phyloP scores from a whole-genome alignment of 2,113 vertebrate species.

The Emydocephalus ijimae region DNA sequence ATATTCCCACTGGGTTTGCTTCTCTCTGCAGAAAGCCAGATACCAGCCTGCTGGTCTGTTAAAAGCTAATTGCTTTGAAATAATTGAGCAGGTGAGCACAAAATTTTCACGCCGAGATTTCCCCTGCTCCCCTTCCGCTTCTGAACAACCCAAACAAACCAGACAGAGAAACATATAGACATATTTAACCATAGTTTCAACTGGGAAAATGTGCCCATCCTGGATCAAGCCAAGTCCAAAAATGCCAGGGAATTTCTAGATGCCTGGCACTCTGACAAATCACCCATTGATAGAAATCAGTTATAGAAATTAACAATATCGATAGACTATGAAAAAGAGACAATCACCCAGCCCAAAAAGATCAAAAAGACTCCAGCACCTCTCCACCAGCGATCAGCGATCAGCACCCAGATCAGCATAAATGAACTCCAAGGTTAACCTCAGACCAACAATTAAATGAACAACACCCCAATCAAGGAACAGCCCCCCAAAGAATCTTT shows the following conservation, averaged over 20 bases:
- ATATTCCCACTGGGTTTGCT: slow-evolving; percentile 51
- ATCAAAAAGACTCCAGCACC: too few species aligned
- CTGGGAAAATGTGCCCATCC: too few species aligned
- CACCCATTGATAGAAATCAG: too few species aligned
- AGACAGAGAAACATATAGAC: neutral
- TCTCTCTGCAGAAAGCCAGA: slow-evolving; percentile 41
- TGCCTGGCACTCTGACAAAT: neutral
- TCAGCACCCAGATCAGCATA: too few species aligned
- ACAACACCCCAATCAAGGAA: too few species aligned
- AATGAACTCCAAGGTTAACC: too few species aligned
- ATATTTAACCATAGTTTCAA: neutral
- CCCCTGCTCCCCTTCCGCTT: slow-evolving; percentile 44
- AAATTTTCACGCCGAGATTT: slow-evolving; percentile 52
- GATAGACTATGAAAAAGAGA: too few species aligned
- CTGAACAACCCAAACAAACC: slow-evolving; percentile 21
- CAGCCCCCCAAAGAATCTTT: too few species aligned
- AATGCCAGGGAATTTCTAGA: neutral
- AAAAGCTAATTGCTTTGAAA: slow-evolving; percentile 65
- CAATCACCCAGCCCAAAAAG: too few species aligned
- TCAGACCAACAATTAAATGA: too few species aligned
- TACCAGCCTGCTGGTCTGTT: slow-evolving; percentile 44
- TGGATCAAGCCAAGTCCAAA: neutral
- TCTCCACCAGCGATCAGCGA: too few species aligned
- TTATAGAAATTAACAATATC: neutral
- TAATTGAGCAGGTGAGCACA: slow-evolving; percentile 62